Conservation (phyloP, 2,113 vertebrate genomes). For the Forbesichthys papilliferus region DNA sequence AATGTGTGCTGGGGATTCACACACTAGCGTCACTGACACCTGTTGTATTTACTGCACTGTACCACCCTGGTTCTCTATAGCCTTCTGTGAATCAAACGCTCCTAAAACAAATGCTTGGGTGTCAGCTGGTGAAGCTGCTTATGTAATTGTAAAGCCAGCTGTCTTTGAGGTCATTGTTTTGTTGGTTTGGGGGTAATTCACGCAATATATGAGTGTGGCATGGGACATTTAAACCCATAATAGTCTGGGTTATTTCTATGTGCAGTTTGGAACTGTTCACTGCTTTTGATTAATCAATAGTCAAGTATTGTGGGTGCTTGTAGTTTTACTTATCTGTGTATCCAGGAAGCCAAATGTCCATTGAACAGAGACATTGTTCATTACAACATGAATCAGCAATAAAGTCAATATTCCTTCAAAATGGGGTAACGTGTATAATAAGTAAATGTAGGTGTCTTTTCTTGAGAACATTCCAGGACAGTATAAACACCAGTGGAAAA, state of each 20-base stretch:
- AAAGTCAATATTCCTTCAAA: too few relatives aligned
- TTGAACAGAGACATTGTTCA: too few relatives aligned
- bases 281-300: too few relatives aligned
- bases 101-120: neutral
- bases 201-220: neutral
- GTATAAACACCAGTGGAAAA: too few relatives aligned
- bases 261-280: too few relatives aligned
- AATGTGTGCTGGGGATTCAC: slow-evolving; percentile 16
- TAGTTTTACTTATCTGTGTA: too few relatives aligned
- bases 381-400: too few relatives aligned
- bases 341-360: too few relatives aligned
- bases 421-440: too few relatives aligned
- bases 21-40: neutral
- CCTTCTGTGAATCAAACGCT: neutral
- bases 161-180: slow-evolving; percentile 17
- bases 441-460: too few relatives aligned
- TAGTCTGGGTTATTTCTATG: neutral
- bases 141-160: slow-evolving; percentile 20
- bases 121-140: slow-evolving; percentile 11
- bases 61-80: neutral
- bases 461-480: too few relatives aligned
- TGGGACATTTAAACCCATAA: slow-evolving; percentile 16
- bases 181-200: slow-evolving; percentile 17
- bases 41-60: neutral
- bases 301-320: too few relatives aligned